Evolutionary conservation across 2,113 vertebrate genomes (phyloP).

Genomic region (Seriola quinqueradiata): DNA sequence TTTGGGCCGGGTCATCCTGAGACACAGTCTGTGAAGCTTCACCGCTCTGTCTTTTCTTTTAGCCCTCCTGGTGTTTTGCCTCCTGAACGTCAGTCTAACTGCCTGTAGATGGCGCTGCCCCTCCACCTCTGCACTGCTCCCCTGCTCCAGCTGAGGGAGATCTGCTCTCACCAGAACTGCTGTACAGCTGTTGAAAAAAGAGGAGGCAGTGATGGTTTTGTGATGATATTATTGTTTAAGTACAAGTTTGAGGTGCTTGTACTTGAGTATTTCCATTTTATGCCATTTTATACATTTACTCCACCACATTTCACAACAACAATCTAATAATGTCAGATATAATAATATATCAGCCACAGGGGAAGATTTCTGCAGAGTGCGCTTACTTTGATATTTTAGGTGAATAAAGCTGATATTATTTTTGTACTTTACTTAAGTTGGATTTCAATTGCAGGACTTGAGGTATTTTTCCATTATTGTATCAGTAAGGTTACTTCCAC

Average conservation of each 20-base stretch:
- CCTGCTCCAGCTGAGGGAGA: slow-evolving; percentile 43
- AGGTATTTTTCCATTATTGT: too few relatives aligned
- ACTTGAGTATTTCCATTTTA: neutral
- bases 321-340: too few relatives aligned
- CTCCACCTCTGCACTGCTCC: slow-evolving; percentile 20
- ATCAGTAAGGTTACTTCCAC: too few relatives aligned
- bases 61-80: slow-evolving; percentile 41
- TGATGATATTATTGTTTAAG: neutral
- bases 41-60: slow-evolving; percentile 60
- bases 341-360: too few relatives aligned
- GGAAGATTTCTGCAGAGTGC: too few relatives aligned
- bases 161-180: slow-evolving; percentile 32
- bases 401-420: too few relatives aligned
- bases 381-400: too few relatives aligned
- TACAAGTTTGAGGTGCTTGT: neutral
- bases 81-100: slow-evolving; percentile 46
- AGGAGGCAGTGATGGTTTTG: neutral
- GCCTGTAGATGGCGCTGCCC: slow-evolving; percentile 70
- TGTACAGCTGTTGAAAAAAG: slow-evolving; percentile 57
- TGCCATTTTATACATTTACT: neutral
- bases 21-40: slow-evolving; percentile 77
- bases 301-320: too few relatives aligned
- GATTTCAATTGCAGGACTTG: neutral
- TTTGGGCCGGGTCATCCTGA: slow-evolving; percentile 53
- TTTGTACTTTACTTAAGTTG: too few relatives aligned